Evolutionary conservation across 2,113 vertebrate genomes (phyloP).

Genomic region (Picathartes gymnocephalus): DNA sequence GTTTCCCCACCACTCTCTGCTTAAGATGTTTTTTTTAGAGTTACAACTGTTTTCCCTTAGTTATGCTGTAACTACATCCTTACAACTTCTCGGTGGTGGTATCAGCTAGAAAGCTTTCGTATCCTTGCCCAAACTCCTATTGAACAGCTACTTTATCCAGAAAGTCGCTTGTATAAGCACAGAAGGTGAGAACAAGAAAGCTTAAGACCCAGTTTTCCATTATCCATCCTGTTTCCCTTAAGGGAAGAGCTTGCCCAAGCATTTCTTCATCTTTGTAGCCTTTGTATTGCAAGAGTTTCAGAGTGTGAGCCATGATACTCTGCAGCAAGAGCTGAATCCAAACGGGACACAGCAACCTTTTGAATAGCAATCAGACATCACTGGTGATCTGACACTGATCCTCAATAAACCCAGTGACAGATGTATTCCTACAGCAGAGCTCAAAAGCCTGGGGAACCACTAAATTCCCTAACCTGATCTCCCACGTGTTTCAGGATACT

Average conservation of each 20-base stretch:
- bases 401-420: not conserved
- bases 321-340: not conserved
- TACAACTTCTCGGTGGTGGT: not conserved
- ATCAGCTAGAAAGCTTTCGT: not conserved
- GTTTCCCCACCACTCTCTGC: not conserved
- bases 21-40: not conserved
- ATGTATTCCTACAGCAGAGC: not conserved
- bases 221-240: not conserved
- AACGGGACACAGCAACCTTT: not conserved
- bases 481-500: not conserved
- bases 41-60: not conserved
- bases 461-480: not conserved
- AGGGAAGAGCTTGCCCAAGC: not conserved
- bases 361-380: not conserved
- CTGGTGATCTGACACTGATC: not conserved
- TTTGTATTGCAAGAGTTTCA: not conserved
- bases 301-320: not conserved
- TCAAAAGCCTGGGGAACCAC: not conserved
- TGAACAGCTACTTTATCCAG: not conserved
- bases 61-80: not conserved
- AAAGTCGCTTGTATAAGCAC: not conserved
- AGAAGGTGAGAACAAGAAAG: not conserved
- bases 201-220: not conserved
- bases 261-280: not conserved
- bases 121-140: not conserved